These are phyloP conservation scores for Hetaerina titia DNA, from an alignment of 2,888 invertebrate species.

Conservation along the genomic window DNA sequence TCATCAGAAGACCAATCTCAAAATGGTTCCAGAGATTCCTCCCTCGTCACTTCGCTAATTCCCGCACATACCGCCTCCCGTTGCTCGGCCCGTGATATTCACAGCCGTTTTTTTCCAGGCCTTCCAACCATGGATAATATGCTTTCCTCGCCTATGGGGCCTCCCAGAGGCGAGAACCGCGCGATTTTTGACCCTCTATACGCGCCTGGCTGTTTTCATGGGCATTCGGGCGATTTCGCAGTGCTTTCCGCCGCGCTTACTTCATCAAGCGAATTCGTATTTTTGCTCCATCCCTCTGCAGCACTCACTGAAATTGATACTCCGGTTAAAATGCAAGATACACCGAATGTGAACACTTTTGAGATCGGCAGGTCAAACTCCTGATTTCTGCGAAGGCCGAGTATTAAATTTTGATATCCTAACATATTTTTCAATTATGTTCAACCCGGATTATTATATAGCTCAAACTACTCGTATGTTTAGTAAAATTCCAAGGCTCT, in stretches of 20 bases:
- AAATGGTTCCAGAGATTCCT: background rate
- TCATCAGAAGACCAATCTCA: background rate
- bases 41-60: background rate
- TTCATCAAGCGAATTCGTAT: background rate
- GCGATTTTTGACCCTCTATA: background rate
- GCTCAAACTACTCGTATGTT: no score
- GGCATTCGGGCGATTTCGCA: background rate
- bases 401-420: no score
- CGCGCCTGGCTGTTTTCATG: background rate
- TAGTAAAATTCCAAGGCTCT: no score
- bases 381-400: no score
- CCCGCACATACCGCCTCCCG: background rate
- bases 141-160: background rate
- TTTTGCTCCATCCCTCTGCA: background rate
- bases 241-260: background rate
- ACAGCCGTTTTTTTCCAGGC: background rate
- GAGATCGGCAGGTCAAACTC: background rate
- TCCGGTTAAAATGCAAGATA: background rate
- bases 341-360: background rate
- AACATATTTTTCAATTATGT: no score
- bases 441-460: no score
- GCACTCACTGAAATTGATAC: constrained; percentile 35
- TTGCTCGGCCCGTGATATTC: background rate
- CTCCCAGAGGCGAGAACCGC: background rate
- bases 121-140: background rate